Conservation (phyloP, 2,888 invertebrate genomes). For the Latrodectus elegans region DNA sequence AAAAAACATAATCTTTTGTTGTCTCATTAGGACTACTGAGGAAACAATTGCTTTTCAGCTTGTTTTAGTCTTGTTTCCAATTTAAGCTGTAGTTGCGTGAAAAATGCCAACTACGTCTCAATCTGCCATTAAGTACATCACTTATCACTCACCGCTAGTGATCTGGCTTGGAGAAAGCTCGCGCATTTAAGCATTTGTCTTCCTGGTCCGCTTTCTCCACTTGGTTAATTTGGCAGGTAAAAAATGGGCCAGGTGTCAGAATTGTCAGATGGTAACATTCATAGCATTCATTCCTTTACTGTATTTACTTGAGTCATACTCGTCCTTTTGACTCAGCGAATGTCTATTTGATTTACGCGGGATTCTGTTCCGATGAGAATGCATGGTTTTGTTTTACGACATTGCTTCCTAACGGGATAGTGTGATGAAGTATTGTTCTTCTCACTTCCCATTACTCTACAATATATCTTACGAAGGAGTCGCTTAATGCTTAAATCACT, state of each 20-base stretch:
- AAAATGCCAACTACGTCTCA: conserved; percentile 45
- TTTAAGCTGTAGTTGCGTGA: conserved; percentile 54
- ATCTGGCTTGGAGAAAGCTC: neutral
- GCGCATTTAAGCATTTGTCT: conserved; percentile 3
- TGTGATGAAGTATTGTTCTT: too few species aligned
- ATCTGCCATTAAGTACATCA: conserved; percentile 45
- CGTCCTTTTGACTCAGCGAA: neutral
- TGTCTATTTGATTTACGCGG: too few species aligned
- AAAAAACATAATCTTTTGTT: conserved; percentile 29
- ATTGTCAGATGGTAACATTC: neutral
- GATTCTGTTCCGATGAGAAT: too few species aligned
- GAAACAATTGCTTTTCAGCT: conserved; percentile 52
- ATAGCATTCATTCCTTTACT: neutral
- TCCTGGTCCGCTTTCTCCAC: conserved; percentile 3
- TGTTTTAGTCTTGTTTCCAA: conserved; percentile 44
- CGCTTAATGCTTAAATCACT: too few species aligned
- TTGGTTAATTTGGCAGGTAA: conserved; percentile 4
- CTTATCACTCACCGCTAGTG: conserved; percentile 15
- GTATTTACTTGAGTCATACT: neutral
- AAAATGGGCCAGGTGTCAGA: conserved; percentile 5
- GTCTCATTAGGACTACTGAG: conserved; percentile 47
- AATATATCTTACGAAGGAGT: too few species aligned
- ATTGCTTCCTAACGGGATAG: too few species aligned
- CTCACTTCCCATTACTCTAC: too few species aligned
- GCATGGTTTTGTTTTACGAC: too few species aligned